Base-by-base conservation (phyloP, 1,140 invertebrate genomes). In the Homalodisca vitripennis region DNA sequence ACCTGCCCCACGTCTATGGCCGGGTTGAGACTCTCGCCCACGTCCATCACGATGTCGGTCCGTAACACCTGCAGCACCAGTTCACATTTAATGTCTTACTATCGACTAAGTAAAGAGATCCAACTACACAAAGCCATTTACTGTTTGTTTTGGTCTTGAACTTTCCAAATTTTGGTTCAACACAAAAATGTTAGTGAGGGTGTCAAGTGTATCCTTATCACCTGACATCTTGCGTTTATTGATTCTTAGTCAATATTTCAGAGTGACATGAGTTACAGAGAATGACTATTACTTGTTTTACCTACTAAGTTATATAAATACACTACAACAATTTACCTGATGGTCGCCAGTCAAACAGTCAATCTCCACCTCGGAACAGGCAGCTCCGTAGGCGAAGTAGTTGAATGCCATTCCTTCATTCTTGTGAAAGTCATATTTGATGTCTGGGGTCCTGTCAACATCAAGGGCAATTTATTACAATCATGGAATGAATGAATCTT, bases 1-100 rank as follows among this genome's bases (percentile, higher is more conserved):
- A 98, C 89, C 82, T 98, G 96, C 0, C 95, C 96, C 76, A 98
- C 93, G 74, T 98, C 96, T 74, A 98, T 95, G 0, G 95, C 94
- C 27, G 95, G 95, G 82, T 98, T 98, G 30, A 98, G 80, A 82
- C 93, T 97, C 69, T 93, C 87, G 22, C 92, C 92, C 64, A 98
- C 83, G 81, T 98, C 96, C 95, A 98, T 98, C 0, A 98, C 93
- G 74, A 98, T 98, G 75, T 98, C 93, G 1, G 92, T 92, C 77
- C 89, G 85, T 53, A 95, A 76, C 6, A 97, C 89, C 88, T 89
- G 73, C 53, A 73, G 66, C 66, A 41, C 34, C 6, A 41, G 6
- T 17, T 6, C 34, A 41, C 6, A 41, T 41, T 6, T 41, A 41
- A 41, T 41, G 34, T 41, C 17, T 41, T 41, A 41, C 34, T 10